Conservation (phyloP, 2,113 vertebrate species). For the Dicerorhinus sumatrensis region DNA sequence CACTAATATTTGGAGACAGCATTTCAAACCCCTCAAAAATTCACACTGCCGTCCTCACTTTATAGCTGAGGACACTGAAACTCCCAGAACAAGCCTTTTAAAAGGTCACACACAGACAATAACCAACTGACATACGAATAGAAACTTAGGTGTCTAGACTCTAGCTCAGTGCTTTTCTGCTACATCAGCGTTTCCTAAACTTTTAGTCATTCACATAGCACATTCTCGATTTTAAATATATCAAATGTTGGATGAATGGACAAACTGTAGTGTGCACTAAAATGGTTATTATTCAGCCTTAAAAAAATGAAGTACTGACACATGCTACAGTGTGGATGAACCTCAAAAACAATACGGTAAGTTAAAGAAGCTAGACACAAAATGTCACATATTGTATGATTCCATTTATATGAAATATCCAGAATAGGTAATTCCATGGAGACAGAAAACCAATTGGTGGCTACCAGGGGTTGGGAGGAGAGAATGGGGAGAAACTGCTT, state of each 20-base stretch:
- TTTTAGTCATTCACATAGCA: neutral
- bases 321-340: neutral
- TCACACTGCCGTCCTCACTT: neutral
- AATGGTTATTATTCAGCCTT: neutral
- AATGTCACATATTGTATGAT: neutral
- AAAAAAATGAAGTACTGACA: neutral
- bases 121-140: neutral
- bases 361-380: neutral
- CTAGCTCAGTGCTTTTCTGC: neutral
- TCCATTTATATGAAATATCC: neutral
- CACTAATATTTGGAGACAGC: neutral
- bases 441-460: neutral
- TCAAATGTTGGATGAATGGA: neutral
- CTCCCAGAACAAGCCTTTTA: neutral
- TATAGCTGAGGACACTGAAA: neutral
- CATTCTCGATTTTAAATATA: neutral
- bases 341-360: neutral
- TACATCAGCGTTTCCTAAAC: neutral
- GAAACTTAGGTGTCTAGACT: neutral
- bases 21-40: slow-evolving; percentile 31
- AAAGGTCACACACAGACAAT: slow-evolving; percentile 2
- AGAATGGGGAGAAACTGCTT: neutral
- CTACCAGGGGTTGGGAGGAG: neutral
- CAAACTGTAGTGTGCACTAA: neutral
- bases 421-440: neutral